Conservation (phyloP, 2,797 vertebrate genomes). For the Lates japonicus region DNA sequence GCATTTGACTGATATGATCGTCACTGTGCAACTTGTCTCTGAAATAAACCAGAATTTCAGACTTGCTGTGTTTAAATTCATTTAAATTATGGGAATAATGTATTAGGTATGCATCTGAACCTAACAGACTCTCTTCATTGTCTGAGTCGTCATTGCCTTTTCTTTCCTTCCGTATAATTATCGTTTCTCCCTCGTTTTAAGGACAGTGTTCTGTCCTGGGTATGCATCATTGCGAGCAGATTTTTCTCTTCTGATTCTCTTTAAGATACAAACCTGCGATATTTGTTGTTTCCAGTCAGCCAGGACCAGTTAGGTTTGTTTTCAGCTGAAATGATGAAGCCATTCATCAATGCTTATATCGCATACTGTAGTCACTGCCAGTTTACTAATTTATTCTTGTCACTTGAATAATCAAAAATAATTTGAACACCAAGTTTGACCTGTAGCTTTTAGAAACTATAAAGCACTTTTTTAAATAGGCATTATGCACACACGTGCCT, state of each 20-base stretch:
- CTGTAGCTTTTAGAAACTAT: not conserved
- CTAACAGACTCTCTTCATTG: conserved; percentile 44
- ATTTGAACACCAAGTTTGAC: not conserved
- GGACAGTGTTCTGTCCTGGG: conserved; percentile 24
- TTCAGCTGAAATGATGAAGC: conserved; percentile 13
- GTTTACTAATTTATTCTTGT: not conserved
- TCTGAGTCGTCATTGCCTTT: conserved; percentile 15
- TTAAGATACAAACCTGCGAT: not conserved
- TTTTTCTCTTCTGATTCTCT: conserved; percentile 12
- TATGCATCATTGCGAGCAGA: too few species aligned
- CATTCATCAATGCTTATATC: not conserved
- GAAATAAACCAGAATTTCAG: conserved; percentile 72
- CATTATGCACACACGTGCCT: not conserved
- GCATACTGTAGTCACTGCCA: not conserved
- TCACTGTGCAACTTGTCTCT: conserved; percentile 64
- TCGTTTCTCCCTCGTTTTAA: conserved; percentile 27
- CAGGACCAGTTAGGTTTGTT: conserved; percentile 19
- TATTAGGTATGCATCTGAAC: conserved; percentile 53
- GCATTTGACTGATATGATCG: conserved; percentile 61
- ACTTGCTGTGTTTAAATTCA: conserved; percentile 75
- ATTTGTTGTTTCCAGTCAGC: conserved; percentile 11
- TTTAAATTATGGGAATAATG: conserved; percentile 68
- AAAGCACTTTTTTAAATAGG: not conserved
- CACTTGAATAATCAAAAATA: not conserved
- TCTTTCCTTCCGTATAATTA: conserved; percentile 38